Evolutionary conservation across 1,140 invertebrate species (phyloP).

Genomic region (Orius laevigatus): DNA sequence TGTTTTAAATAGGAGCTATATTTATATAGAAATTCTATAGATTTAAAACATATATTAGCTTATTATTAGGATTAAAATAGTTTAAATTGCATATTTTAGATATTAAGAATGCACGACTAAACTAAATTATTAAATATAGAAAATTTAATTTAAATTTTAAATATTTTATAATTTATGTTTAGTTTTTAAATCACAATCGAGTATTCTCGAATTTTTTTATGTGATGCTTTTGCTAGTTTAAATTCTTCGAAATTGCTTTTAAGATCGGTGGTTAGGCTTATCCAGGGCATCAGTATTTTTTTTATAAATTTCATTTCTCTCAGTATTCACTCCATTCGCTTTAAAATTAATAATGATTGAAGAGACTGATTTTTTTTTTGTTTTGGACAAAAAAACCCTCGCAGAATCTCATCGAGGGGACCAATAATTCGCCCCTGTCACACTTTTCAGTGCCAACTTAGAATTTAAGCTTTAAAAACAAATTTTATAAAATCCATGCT

Average conservation of each 20-base stretch:
- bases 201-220: no score
- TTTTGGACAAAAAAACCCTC: constrained; percentile 6
- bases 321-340: neutral
- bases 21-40: constrained; percentile 1
- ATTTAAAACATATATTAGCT: neutral
- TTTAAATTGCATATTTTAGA: neutral
- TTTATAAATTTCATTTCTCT: neutral
- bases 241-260: neutral
- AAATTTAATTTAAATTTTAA: no score
- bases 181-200: no score
- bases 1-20: neutral
- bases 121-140: no score
- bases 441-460: neutral
- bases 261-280: neutral
- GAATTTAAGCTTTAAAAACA: neutral
- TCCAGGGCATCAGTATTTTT: constrained; percentile 3
- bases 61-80: neutral
- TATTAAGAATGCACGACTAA: neutral
- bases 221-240: neutral
- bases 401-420: constrained; percentile 11
- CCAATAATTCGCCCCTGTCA: constrained; percentile 10
- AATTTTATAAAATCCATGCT: constrained; percentile 1
- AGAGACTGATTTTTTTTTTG: constrained; percentile 12
- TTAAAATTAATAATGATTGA: constrained; percentile 7
- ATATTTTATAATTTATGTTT: no score